Evolutionary conservation across 2,888 invertebrate genomes (phyloP).

Genomic region (Pogonocherus hispidulus): DNA sequence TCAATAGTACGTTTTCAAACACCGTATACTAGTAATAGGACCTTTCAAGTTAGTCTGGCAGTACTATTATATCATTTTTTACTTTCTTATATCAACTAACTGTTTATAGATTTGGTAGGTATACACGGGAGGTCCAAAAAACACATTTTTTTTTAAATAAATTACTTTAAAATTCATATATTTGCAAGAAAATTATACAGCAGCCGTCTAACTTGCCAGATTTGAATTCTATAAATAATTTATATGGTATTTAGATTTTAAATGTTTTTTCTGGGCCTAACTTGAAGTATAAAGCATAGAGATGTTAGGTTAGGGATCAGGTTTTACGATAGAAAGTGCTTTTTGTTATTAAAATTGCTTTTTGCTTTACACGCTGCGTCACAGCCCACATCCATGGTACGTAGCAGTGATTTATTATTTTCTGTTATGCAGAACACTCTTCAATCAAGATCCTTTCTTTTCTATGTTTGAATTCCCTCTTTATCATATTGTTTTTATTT

Average conservation of each 20-base stretch:
- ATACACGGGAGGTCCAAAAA: neutral
- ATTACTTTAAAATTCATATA: too few relatives aligned
- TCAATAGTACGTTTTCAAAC: neutral
- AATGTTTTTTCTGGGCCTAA: slow-evolving; percentile 11
- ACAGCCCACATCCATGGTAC: slow-evolving; percentile 70
- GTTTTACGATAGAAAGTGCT: slow-evolving; percentile 39
- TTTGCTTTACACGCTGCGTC: slow-evolving; percentile 68
- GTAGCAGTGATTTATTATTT: slow-evolving; percentile 61
- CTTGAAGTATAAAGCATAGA: slow-evolving; percentile 14
- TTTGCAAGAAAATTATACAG: neutral
- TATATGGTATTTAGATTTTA: too few relatives aligned
- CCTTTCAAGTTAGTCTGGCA: neutral
- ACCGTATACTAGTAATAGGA: neutral
- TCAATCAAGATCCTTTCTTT: neutral
- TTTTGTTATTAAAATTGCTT: slow-evolving; percentile 64
- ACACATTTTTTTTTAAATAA: neutral
- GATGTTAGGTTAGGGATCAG: slow-evolving; percentile 30
- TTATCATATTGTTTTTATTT: slow-evolving; percentile 14
- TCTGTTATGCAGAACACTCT: slow-evolving; percentile 13
- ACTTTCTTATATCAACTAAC: neutral
- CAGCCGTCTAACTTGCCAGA: neutral
- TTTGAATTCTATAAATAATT: too few relatives aligned
- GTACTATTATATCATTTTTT: neutral
- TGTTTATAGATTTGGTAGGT: neutral
- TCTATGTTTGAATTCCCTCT: neutral